These are phyloP conservation scores for Strongylocentrotus purpuratus DNA, from an alignment of 35 echinoderm and acorn worm species.

Conservation along the genomic window DNA sequence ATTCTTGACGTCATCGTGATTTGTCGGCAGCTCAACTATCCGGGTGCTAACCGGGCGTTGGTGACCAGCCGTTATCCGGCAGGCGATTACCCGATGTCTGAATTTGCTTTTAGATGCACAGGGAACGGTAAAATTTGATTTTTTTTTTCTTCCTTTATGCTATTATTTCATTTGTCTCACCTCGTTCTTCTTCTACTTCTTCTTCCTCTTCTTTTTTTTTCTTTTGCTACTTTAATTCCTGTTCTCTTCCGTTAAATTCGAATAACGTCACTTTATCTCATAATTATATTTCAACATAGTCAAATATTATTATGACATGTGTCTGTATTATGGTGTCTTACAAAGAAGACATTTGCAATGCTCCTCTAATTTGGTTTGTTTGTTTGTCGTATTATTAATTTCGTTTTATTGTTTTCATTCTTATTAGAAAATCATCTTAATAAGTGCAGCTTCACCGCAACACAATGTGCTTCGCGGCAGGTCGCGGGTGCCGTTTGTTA, in stretches of 20 bases:
- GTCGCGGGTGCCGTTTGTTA: background rate
- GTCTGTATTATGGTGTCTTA: background rate
- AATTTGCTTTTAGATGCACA: background rate
- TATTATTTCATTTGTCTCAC: background rate
- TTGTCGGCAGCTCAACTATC: background rate
- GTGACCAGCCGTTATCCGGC: background rate
- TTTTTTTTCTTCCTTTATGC: background rate
- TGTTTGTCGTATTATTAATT: no score
- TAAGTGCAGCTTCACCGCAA: background rate
- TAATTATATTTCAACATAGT: no score
- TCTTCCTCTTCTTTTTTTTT: background rate
- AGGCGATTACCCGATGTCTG: background rate
- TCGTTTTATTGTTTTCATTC: background rate
- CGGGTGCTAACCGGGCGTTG: background rate
- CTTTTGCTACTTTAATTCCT: no score
- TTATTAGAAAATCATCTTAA: background rate
- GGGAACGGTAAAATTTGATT: background rate
- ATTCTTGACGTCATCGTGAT: background rate
- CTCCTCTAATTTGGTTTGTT: no score
- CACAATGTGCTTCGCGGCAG: background rate
- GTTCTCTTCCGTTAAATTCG: no score
- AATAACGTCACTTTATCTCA: no score
- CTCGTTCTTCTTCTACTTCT: background rate
- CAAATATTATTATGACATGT: no score
- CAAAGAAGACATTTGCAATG: no score